Evolutionary conservation across 2,888 invertebrate species (phyloP).

Genomic region (Daptonema setosum): DNA sequence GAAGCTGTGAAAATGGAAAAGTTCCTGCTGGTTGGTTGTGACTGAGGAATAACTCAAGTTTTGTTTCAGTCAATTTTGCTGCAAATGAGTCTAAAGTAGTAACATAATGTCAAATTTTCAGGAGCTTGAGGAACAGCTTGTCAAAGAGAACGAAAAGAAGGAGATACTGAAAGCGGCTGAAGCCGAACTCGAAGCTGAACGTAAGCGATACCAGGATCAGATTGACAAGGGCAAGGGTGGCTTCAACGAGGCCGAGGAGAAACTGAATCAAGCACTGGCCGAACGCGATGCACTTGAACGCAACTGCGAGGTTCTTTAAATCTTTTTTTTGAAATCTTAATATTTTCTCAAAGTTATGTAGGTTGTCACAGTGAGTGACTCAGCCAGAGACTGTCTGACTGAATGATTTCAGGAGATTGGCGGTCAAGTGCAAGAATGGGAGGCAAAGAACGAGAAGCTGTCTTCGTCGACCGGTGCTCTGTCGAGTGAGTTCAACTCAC

Average conservation of each 20-base stretch:
- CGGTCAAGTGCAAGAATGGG: neutral
- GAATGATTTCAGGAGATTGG: neutral
- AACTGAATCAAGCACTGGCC: neutral
- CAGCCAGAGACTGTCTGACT: too few relatives aligned
- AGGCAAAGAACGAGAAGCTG: neutral
- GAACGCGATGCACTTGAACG: neutral
- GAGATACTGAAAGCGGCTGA: neutral
- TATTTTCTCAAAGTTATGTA: too few relatives aligned
- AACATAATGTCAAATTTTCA: too few relatives aligned
- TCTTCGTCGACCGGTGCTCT: neutral
- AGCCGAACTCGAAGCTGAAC: neutral
- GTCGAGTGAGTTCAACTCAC: slow-evolving; percentile 30
- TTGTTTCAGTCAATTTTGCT: too few relatives aligned
- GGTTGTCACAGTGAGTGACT: too few relatives aligned
- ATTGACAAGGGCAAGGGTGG: neutral
- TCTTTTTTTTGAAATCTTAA: neutral
- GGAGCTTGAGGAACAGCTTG: slow-evolving; percentile 86
- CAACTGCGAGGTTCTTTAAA: neutral
- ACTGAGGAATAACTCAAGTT: neutral
- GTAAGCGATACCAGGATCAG: slow-evolving; percentile 36
- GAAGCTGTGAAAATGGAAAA: neutral
- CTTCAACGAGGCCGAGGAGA: neutral
- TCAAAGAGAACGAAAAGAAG: slow-evolving; percentile 46
- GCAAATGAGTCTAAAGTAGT: too few relatives aligned
- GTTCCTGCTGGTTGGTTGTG: too few relatives aligned